Conservation (phyloP, 2,888 invertebrate genomes). For the Criorhina ranunculi region DNA sequence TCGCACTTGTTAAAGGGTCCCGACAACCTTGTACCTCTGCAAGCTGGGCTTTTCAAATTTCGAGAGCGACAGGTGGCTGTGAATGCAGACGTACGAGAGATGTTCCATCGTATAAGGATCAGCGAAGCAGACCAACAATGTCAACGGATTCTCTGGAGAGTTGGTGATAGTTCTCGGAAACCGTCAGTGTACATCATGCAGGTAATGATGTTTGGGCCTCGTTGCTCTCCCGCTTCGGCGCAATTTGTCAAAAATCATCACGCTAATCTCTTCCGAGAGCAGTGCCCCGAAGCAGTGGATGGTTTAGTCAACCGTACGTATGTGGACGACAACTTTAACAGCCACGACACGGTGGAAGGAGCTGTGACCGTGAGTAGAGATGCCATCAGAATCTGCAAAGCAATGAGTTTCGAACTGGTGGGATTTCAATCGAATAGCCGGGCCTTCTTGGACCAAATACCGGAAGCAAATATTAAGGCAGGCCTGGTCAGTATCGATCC, state of each 20-base stretch:
- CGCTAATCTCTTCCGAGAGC: not conserved
- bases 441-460: no score
- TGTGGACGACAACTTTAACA: no score
- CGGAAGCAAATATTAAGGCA: not conserved
- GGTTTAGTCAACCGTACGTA: no score
- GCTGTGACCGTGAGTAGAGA: no score
- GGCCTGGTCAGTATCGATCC: slow-evolving; percentile 3
- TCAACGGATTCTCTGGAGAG: not conserved
- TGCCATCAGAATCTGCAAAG: slow-evolving; percentile 17
- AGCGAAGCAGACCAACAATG: no score
- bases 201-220: not conserved
- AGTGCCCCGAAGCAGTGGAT: no score
- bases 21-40: not conserved
- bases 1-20: not conserved
- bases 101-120: no score
- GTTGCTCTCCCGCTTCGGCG: not conserved
- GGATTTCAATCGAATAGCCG: slow-evolving; percentile 34
- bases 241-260: not conserved
- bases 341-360: no score
- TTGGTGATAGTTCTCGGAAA: not conserved
- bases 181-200: not conserved
- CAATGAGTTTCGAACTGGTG: slow-evolving; percentile 33
- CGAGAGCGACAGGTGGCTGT: not conserved
- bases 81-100: no score
- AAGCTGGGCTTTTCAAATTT: not conserved